Evolutionary conservation across 1,140 invertebrate genomes (phyloP).

Genomic region (Parapsyche elsis): DNA sequence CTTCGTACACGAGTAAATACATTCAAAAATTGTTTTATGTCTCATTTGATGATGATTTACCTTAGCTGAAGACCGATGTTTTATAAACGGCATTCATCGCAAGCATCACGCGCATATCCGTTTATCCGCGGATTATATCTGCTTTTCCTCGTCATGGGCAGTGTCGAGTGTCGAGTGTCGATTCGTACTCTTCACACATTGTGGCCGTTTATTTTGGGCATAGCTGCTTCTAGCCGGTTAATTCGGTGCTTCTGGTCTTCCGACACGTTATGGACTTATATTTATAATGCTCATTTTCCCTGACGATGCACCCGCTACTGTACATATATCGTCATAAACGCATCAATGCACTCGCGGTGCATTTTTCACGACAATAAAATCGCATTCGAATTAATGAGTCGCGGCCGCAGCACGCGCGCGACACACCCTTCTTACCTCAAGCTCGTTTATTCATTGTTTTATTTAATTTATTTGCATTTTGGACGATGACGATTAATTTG

Average conservation of each 20-base stretch:
- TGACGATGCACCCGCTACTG: background rate
- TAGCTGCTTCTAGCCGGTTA: conserved; percentile 35
- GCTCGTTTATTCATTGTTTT: conserved; percentile 12
- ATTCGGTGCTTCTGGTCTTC: conserved; percentile 35
- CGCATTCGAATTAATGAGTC: background rate
- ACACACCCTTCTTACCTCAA: background rate
- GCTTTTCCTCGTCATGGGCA: background rate
- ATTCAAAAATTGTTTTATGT: too few species aligned
- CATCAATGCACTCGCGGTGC: background rate
- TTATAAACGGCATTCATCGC: too few species aligned
- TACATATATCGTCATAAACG: background rate
- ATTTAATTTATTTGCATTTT: conserved; percentile 27
- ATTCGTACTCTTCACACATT: conserved; percentile 1
- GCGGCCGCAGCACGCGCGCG: conserved; percentile 17
- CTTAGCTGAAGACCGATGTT: too few species aligned
- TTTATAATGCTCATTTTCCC: background rate
- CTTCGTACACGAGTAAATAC: too few species aligned
- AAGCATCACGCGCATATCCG: too few species aligned
- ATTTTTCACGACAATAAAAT: background rate
- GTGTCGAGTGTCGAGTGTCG: conserved; percentile 31
- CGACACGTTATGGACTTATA: conserved; percentile 30
- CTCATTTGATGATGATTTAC: too few species aligned
- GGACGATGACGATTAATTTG: conserved; percentile 8
- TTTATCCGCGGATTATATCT: too few species aligned
- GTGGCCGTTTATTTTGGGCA: conserved; percentile 43